Conservation (phyloP, 1,140 invertebrate species). For the Nymphalis io region DNA sequence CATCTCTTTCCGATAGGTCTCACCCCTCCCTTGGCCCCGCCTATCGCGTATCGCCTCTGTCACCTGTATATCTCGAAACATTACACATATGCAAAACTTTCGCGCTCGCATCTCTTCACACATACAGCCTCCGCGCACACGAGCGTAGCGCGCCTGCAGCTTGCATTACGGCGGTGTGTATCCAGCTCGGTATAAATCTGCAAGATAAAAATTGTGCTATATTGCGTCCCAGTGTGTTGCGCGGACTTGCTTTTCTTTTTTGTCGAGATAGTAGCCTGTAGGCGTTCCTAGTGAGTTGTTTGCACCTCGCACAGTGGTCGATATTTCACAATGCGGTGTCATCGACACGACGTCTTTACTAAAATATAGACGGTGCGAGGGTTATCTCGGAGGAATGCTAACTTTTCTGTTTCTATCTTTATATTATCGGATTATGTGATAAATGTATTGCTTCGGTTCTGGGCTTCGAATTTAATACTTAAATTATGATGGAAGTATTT, state of each 20-base stretch:
- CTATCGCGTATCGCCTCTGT: slow-evolving; percentile 76
- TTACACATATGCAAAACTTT: slow-evolving; percentile 81
- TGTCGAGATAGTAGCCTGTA: slow-evolving; percentile 68
- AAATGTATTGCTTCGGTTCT: slow-evolving; percentile 34
- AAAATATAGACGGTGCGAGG: slow-evolving; percentile 58
- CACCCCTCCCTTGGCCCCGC: slow-evolving; percentile 74
- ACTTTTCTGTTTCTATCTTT: slow-evolving; percentile 52
- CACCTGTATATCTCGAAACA: slow-evolving; percentile 80
- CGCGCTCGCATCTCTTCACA: slow-evolving; percentile 65
- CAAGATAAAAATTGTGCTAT: slow-evolving; percentile 78
- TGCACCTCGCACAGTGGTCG: slow-evolving; percentile 77
- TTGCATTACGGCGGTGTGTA: slow-evolving; percentile 49
- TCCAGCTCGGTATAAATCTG: slow-evolving; percentile 67
- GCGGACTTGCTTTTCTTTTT: slow-evolving; percentile 63
- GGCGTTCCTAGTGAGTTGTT: slow-evolving; percentile 78
- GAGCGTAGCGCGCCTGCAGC: slow-evolving; percentile 38
- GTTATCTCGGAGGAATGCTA: slow-evolving; percentile 56
- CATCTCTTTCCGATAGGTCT: slow-evolving; percentile 79
- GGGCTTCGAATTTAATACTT: slow-evolving; percentile 33
- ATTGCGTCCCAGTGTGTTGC: slow-evolving; percentile 62
- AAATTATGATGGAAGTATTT: slow-evolving; percentile 19
- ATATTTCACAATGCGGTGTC: slow-evolving; percentile 73
- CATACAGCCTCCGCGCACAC: slow-evolving; percentile 56
- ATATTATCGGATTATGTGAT: slow-evolving; percentile 41
- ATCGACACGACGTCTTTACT: slow-evolving; percentile 64